These are phyloP conservation scores for Solenopsis fugax DNA, from an alignment of 1,140 invertebrate species.

Conservation along the genomic window DNA sequence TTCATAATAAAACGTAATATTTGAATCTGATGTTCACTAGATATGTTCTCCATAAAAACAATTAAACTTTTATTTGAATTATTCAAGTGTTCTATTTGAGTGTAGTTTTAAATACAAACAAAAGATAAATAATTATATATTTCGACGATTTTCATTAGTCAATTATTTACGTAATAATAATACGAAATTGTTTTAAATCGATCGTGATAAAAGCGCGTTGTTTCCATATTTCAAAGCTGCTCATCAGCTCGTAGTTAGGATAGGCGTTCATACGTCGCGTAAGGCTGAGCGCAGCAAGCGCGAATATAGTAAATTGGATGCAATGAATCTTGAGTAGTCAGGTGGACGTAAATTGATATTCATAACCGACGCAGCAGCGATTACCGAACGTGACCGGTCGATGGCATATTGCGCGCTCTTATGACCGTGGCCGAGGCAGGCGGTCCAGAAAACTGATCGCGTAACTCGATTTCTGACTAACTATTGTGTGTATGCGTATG, in stretches of 20 bases:
- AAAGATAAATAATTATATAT: not conserved
- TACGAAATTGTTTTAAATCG: not conserved
- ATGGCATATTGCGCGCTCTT: constrained; percentile 45
- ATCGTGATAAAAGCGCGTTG: not conserved
- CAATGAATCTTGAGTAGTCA: constrained; percentile 61
- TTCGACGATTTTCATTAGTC: not conserved
- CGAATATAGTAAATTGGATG: constrained; percentile 68
- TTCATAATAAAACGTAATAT: not conserved
- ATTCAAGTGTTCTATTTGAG: not conserved
- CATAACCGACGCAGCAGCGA: constrained; percentile 68
- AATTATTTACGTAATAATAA: not conserved
- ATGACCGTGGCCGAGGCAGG: constrained; percentile 41
- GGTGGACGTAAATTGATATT: constrained; percentile 77
- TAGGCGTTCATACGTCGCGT: not conserved
- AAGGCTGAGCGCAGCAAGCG: constrained; percentile 8
- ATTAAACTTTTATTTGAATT: not conserved
- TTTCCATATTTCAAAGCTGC: constrained; percentile 41
- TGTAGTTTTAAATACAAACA: not conserved
- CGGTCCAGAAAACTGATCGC: constrained; percentile 51
- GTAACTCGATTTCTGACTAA: constrained; percentile 58
- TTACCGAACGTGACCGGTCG: constrained; percentile 69
- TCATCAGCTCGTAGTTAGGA: constrained; percentile 19
- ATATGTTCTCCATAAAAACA: not conserved
- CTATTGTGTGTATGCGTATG: no score
- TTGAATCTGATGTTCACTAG: not conserved